Evolutionary conservation across 2,113 vertebrate species (phyloP), one percentile per base, ranked within the genome.

Genomic region (Lagenorhynchus albirostris): DNA sequence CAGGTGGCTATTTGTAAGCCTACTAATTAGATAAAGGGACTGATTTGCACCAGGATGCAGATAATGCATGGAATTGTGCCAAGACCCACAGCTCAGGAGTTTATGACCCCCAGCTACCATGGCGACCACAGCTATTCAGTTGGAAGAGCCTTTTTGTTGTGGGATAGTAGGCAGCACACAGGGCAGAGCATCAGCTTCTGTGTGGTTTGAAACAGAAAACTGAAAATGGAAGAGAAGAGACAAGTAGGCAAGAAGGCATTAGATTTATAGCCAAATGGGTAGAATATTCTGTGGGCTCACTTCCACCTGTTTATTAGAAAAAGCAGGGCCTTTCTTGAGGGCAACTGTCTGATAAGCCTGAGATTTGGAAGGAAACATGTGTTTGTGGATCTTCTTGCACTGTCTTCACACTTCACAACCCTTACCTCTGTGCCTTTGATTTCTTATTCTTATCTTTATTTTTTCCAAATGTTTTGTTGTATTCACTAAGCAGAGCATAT

Each of bases 11-110:
- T 97, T 96, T 97, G 96, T 96, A 95, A 98, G 96, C 86, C 91
- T 96, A 79, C 97, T 97, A 98, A 97, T 98, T 97, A 98, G 97
- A 98, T 98, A 98, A 98, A 97, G 94, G 96, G 95, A 96, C 96
- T 96, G 97, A 98, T 98, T 97, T 97, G 97, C 36, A 70, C 95
- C 87, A 96, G 90, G 95, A 96, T 96, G 95, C 80, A 97, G 97
- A 97, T 98, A 96, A 98, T 96, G 96, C 90, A 63, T 97, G 97
- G 97, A 97, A 85, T 76, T 90, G 90, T 97, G 98, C 97, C 94
- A 97, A 96, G 92, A 65, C 97, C 96, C 90, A 87, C 83, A 96
- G 94, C 97, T 95, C 94, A 68, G 97, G 90, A 97, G 97, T 98
- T 98, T 97, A 96, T 96, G 94, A 98, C 95, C 98, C 73, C 71